Evolutionary conservation across 2,888 invertebrate species (phyloP).

Genomic region (Petrolisthes cinctipes): DNA sequence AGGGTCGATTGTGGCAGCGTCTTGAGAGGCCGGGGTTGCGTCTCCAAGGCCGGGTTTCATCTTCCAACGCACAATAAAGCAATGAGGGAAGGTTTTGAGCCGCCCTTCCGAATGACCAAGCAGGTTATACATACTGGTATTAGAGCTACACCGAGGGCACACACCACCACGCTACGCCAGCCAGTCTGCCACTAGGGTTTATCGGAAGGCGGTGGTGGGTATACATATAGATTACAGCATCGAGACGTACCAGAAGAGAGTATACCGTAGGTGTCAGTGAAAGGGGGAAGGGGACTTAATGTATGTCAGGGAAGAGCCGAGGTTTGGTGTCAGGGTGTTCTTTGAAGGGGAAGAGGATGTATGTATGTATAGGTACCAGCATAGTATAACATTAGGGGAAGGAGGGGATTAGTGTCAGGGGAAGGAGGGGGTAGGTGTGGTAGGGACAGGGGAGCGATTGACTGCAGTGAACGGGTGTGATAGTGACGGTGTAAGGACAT

Average conservation of each 20-base stretch:
- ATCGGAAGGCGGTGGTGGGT: background rate
- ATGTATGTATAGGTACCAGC: background rate
- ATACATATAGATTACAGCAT: background rate
- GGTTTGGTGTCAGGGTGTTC: background rate
- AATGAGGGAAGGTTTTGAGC: conserved; percentile 58
- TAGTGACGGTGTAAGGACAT: too few relatives aligned
- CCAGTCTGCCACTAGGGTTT: background rate
- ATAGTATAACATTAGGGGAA: background rate
- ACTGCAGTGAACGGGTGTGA: too few relatives aligned
- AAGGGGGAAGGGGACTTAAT: conserved; percentile 3
- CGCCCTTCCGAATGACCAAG: conserved; percentile 49
- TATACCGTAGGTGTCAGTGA: background rate
- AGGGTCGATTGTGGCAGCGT: background rate
- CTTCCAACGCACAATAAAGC: conserved; percentile 59
- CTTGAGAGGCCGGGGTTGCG: background rate
- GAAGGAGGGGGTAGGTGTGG: background rate
- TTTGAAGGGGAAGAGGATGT: conserved; percentile 26
- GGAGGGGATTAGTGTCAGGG: too few relatives aligned
- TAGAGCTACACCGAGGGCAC: conserved; percentile 30
- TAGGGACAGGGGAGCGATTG: too few relatives aligned
- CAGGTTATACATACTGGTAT: conserved; percentile 46
- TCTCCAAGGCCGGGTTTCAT: conserved; percentile 30
- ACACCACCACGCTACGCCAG: conserved; percentile 13
- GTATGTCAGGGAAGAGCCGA: conserved; percentile 23
- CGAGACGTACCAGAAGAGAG: background rate